These are phyloP conservation scores for Catamblyrhynchus diadema DNA, from an alignment of 2,797 vertebrate species.

Conservation along the genomic window DNA sequence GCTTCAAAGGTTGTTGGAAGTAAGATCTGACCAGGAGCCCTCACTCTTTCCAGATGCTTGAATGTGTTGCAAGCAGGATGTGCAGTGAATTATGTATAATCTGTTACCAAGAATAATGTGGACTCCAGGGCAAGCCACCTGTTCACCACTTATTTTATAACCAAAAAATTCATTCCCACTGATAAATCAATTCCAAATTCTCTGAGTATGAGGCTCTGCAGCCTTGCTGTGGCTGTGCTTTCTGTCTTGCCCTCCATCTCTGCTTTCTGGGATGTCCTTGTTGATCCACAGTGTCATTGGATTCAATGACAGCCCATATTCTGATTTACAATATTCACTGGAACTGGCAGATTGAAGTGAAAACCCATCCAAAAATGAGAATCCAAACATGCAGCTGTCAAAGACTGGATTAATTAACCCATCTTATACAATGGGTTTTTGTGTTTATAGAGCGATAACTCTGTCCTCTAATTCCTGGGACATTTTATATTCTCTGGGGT, in stretches of 20 bases:
- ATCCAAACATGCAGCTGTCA: not conserved
- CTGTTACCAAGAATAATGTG: not conserved
- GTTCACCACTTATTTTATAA: not conserved
- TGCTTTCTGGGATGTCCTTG: not conserved
- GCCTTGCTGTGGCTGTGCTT: not conserved
- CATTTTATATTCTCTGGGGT: not conserved
- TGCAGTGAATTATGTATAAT: not conserved
- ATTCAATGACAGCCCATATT: not conserved
- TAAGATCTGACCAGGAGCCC: not conserved
- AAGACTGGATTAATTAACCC: constrained; percentile 42
- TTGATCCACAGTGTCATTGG: not conserved
- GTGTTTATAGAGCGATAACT: constrained; percentile 10
- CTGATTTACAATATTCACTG: not conserved
- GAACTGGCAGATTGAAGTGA: not conserved
- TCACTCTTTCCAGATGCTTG: not conserved
- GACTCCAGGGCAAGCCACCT: not conserved
- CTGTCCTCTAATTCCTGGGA: constrained; percentile 15
- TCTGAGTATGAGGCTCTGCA: not conserved
- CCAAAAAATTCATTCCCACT: not conserved
- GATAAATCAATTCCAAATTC: not conserved
- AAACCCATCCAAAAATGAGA: constrained; percentile 14
- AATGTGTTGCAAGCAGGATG: not conserved
- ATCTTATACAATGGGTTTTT: not conserved
- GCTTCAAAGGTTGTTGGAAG: not conserved
- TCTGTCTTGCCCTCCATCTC: not conserved